These are phyloP conservation scores for Hirtodrosophila cameraria DNA, from an alignment of 2,888 invertebrate genomes.

Conservation along the genomic window DNA sequence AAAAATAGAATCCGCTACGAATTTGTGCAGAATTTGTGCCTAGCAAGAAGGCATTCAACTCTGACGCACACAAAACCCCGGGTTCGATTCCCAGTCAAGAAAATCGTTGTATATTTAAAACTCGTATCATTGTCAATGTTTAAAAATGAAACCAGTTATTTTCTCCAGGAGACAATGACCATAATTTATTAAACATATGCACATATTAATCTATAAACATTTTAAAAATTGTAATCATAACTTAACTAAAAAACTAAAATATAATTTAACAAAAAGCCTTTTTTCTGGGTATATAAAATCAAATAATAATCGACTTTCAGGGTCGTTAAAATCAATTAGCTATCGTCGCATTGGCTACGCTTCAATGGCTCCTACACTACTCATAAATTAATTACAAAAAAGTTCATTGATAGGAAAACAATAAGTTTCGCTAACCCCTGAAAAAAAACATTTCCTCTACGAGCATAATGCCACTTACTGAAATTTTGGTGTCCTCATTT, in stretches of 20 bases:
- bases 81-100: too few species aligned
- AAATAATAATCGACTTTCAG: not conserved
- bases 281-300: not conserved
- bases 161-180: too few species aligned
- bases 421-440: slow-evolving; percentile 41
- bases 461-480: not conserved
- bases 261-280: not conserved
- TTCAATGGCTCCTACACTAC: slow-evolving; percentile 31
- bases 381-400: slow-evolving; percentile 69
- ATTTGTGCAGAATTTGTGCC: too few species aligned
- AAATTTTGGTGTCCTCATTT: slow-evolving; percentile 1
- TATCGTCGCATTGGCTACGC: slow-evolving; percentile 31
- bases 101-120: too few species aligned
- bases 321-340: slow-evolving; percentile 51
- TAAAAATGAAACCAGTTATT: too few species aligned
- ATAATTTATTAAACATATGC: too few species aligned
- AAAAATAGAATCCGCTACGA: too few species aligned
- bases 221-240: too few species aligned
- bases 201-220: too few species aligned
- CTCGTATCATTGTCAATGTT: too few species aligned
- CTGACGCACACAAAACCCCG: too few species aligned
- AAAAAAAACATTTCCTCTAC: not conserved
- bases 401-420: slow-evolving; percentile 57
- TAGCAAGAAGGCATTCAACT: too few species aligned
- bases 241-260: not conserved